phyloP scores from a whole-genome alignment of 2,797 vertebrate species.

The Labeo calbasu region DNA sequence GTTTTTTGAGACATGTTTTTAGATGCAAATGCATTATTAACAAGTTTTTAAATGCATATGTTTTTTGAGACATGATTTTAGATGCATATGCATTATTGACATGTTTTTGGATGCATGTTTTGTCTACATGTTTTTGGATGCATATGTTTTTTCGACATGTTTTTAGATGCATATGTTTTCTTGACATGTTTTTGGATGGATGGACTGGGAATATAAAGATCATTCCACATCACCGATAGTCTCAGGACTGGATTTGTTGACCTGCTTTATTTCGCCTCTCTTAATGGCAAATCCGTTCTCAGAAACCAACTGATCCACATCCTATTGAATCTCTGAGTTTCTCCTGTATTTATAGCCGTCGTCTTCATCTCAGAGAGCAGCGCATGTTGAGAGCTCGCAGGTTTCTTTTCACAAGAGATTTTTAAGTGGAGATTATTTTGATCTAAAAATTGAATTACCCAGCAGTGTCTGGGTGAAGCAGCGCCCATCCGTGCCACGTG shows the following conservation, averaged over 20 bases:
- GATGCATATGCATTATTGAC: no score
- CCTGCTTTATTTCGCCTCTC: background rate
- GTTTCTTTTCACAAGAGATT: background rate
- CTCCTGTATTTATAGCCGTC: background rate
- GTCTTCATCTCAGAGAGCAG: background rate
- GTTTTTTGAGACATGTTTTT: no score
- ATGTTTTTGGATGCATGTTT: background rate
- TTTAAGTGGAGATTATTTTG: constrained; percentile 37
- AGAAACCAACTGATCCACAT: background rate
- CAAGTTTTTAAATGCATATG: background rate
- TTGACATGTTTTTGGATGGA: no score
- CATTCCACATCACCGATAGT: background rate
- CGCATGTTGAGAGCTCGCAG: constrained; percentile 13
- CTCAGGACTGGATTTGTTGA: background rate
- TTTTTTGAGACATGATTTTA: background rate
- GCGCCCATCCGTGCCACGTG: background rate
- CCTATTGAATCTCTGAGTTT: background rate
- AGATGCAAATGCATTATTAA: background rate
- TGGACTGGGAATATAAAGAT: background rate
- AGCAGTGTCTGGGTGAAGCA: constrained; percentile 17
- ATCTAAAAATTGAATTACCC: constrained; percentile 34
- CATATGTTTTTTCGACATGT: background rate
- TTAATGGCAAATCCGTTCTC: background rate
- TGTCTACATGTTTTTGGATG: background rate
- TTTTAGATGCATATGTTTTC: background rate